Conservation (phyloP, 2,888 invertebrate genomes). For the Orthonychiurus folsomi region DNA sequence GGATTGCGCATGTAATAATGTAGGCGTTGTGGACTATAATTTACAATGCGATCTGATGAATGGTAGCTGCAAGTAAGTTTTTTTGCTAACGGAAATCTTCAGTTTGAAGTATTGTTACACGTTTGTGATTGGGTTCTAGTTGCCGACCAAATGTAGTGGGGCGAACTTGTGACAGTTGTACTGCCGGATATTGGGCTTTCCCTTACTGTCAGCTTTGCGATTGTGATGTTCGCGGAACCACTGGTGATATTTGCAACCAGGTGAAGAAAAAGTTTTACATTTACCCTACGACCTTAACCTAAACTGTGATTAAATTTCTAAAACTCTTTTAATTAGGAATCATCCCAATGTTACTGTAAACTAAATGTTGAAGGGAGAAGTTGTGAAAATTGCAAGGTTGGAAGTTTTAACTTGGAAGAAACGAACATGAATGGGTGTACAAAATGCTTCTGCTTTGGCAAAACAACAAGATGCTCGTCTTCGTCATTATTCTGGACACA, state of each 20-base stretch:
- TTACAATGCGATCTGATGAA: slow-evolving; percentile 78
- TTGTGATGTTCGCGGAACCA: slow-evolving; percentile 74
- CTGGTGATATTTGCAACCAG: slow-evolving; percentile 78
- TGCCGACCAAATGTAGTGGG: slow-evolving; percentile 82
- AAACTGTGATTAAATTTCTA: too few species aligned
- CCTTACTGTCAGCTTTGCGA: slow-evolving; percentile 79
- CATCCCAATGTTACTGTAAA: slow-evolving; percentile 72
- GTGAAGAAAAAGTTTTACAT: too few species aligned
- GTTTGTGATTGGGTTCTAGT: too few species aligned
- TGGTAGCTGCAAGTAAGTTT: slow-evolving; percentile 70
- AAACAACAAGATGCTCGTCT: slow-evolving; percentile 73
- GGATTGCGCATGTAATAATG: slow-evolving; percentile 78
- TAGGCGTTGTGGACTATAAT: slow-evolving; percentile 67
- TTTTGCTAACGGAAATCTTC: too few species aligned
- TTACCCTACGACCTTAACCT: too few species aligned
- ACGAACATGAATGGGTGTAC: slow-evolving; percentile 84
- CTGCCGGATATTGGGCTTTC: slow-evolving; percentile 72
- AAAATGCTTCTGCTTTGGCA: slow-evolving; percentile 94
- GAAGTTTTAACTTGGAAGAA: slow-evolving; percentile 79
- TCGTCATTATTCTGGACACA: slow-evolving; percentile 57
- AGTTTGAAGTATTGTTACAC: too few species aligned
- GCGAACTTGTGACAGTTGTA: slow-evolving; percentile 78
- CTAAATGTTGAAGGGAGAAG: slow-evolving; percentile 63
- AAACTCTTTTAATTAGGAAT: too few species aligned
- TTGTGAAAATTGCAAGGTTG: slow-evolving; percentile 78